Evolutionary conservation across 2,888 invertebrate species (phyloP), one percentile per base, ranked within the genome.

Genomic region (Archips xylosteana): DNA sequence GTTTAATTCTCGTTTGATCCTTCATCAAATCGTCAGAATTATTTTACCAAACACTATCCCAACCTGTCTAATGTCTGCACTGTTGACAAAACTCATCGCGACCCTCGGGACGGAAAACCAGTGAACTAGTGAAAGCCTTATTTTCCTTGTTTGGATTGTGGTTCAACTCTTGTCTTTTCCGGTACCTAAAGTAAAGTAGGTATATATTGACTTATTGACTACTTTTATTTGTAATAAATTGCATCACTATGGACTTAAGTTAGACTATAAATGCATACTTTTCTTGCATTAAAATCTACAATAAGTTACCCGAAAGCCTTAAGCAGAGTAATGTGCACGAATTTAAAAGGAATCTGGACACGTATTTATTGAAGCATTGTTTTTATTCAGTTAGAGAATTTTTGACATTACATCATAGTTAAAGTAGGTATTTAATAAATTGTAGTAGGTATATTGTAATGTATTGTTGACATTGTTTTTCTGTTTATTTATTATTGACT

Each of bases 31-130:
- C 10, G 57, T 32, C 12, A 32, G 6, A 32, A 32, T 57, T 57
- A 57, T 57, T 57, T 32, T 12, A 57, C 57, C 57, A 57, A 57
- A 57, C 32, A 32, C 32, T 32, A 57, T 57, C 32, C 32, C 32
- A 4, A 57, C 57, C 57, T 57, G 57, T 57, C 57, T 57, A 32
- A 57, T 57, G 12, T 32, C 32, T 12, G 32, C 57, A 12, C 3
- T 57, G 57, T 57, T 57, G 57, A 57, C 57, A 57, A 57, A 57
- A 57, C 32, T 57, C 57, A 57, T 57, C 32, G 57, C 57, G 57
- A 57, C 57, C 57, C 32, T 1, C 6, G 32, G 32, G 12, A 57
- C 57, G 23, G 32, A 32, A 57, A 57, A 1, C 32, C 32, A 57
- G 12, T 57, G 57, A 57, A 57, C 57, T 32, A 32, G 32, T 4